Base-by-base conservation (phyloP, 1,140 invertebrate genomes). In the Trichoplusia ni region DNA sequence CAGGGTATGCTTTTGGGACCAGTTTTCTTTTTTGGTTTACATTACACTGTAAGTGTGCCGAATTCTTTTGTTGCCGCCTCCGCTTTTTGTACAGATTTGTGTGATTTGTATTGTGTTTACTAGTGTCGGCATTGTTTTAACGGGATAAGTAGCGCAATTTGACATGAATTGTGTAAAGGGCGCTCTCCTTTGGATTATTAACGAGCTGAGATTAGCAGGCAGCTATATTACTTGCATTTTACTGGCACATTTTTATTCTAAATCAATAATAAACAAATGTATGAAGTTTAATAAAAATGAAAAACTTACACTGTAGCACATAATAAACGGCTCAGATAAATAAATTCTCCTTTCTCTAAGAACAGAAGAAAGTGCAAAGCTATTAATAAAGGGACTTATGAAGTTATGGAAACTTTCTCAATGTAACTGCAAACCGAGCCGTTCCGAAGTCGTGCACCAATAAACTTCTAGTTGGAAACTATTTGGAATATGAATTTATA, bases 1-100 rank as follows among this genome's bases (percentile, higher is more conserved):
- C 69, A 76, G 82, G 87, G 87, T 81, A 85, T 73, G 74, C 78
- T 89, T 86, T 84, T 86, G 80, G 80, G 83, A 89, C 83, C 85
- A 81, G 78, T 89, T 87, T 87, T 84, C 84, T 89, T 89, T 79
- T 87, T 88, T 85, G 82, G 85, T 86, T 84, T 90, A 87, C 84
- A 87, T 88, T 87, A 86, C 79, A 67, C 73, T 82, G 79, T 86
- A 86, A 89, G 82, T 87, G 85, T 84, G 84, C 81, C 85, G 82
- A 82, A 86, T 88, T 84, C 84, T 86, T 89, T 88, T 83, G 79
- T 84, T 86, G 67, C 81, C 71, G 67, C 58, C 65, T 69, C 71
- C 23, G 73, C 70, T 85, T 88, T 79, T 85, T 81, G 71, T 80
- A 77, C 74, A 82, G 75, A 81, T 82, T 77, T 79, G 66, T 37